These are phyloP conservation scores for Himalopsyche phryganea DNA, from an alignment of 1,140 invertebrate genomes.

Conservation along the genomic window DNA sequence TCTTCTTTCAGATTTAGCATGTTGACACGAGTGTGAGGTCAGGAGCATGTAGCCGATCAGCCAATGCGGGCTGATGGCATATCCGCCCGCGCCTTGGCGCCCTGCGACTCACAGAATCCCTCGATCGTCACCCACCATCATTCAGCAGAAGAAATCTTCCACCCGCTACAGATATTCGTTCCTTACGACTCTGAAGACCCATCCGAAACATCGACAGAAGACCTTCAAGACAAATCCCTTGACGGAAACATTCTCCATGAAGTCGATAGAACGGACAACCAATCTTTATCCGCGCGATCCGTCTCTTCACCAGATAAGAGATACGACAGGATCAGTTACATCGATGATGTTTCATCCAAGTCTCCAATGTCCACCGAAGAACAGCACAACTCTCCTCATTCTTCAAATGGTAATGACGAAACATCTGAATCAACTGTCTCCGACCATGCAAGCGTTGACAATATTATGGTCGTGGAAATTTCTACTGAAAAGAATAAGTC, in stretches of 20 bases:
- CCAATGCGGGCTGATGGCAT: constrained; percentile 33
- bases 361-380: no score
- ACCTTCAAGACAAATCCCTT: not conserved
- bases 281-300: not conserved
- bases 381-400: no score
- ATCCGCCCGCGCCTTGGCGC: constrained; percentile 11
- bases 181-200: not conserved
- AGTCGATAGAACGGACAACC: not conserved
- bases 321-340: no score
- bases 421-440: no score
- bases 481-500: no score
- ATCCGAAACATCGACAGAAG: not conserved
- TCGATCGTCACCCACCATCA: not conserved
- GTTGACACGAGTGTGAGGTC: not conserved
- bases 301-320: no score
- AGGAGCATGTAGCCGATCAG: constrained; percentile 27
- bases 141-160: not conserved
- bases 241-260: not conserved
- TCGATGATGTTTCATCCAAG: no score
- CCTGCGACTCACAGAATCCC: constrained; percentile 9
- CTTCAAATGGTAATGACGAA: no score
- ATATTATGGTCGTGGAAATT: no score
- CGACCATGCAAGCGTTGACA: no score
- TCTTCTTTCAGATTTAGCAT: no score
- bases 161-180: not conserved